Conservation (phyloP, 1,140 invertebrate species). For the Procambarus clarkii region DNA sequence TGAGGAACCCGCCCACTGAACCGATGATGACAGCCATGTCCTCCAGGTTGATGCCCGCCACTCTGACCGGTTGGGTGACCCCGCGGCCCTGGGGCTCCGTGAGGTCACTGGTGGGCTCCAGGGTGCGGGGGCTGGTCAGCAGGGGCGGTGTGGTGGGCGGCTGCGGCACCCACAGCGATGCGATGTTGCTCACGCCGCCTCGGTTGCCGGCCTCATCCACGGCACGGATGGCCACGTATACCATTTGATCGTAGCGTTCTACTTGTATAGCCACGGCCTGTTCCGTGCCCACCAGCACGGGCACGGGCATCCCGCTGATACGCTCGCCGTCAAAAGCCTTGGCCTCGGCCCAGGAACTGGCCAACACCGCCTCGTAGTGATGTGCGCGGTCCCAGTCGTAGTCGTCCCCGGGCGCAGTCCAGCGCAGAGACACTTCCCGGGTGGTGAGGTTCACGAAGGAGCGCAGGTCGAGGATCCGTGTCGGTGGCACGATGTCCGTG, state of each 20-base stretch:
- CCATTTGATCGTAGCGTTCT: constrained; percentile 69
- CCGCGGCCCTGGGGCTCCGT: constrained; percentile 59
- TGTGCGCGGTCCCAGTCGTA: constrained; percentile 73
- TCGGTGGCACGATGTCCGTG: constrained; percentile 74
- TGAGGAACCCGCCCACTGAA: constrained; percentile 68
- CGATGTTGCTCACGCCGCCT: constrained; percentile 80
- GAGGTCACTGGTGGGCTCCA: constrained; percentile 53
- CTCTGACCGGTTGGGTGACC: constrained; percentile 68
- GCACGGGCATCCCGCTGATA: constrained; percentile 63
- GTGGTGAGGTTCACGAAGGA: constrained; percentile 72
- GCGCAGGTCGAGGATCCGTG: constrained; percentile 74
- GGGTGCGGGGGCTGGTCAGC: constrained; percentile 56
- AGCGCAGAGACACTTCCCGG: constrained; percentile 73
- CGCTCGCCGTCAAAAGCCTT: constrained; percentile 70
- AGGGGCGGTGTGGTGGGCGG: constrained; percentile 71
- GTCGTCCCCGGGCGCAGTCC: constrained; percentile 75
- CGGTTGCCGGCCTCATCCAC: constrained; percentile 75
- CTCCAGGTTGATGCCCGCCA: constrained; percentile 70
- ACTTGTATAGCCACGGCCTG: constrained; percentile 59
- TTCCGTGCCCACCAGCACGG: constrained; percentile 63
- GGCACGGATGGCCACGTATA: constrained; percentile 79
- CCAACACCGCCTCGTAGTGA: constrained; percentile 70
- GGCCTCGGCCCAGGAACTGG: constrained; percentile 64
- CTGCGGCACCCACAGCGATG: constrained; percentile 77
- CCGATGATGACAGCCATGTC: constrained; percentile 71